These are phyloP conservation scores for Holacanthus passer DNA, from an alignment of 2,113 vertebrate genomes.

Conservation along the genomic window DNA sequence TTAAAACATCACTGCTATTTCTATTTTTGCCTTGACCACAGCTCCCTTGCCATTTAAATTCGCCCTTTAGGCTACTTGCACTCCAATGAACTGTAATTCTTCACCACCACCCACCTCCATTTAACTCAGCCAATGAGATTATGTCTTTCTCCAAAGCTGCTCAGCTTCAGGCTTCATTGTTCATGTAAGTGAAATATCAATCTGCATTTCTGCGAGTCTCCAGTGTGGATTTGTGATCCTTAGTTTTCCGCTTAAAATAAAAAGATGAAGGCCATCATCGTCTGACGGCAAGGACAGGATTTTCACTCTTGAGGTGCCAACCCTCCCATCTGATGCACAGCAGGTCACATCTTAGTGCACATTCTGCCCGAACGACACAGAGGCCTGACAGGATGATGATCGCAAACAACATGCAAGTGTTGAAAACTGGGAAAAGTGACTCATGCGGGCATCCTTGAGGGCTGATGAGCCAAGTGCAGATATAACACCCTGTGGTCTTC, in stretches of 20 bases:
- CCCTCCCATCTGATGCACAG: background rate
- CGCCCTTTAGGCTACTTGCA: background rate
- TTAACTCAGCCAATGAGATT: background rate
- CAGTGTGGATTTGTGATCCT: background rate
- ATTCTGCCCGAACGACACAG: conserved; percentile 4
- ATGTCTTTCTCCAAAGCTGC: background rate
- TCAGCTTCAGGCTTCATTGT: background rate
- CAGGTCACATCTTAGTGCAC: background rate
- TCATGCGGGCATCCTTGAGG: conserved; percentile 28
- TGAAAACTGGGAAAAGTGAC: background rate
- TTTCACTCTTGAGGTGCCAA: background rate
- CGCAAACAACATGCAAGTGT: conserved; percentile 14
- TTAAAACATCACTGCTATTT: background rate
- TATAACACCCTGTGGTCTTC: conserved; percentile 1
- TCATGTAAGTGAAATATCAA: no score
- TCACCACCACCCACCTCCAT: background rate
- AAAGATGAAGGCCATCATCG: background rate
- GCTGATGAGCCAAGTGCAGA: conserved; percentile 33
- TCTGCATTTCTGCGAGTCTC: background rate
- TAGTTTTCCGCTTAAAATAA: background rate
- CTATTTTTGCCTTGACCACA: conserved; percentile 1
- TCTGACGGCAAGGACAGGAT: background rate
- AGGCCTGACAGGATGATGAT: background rate
- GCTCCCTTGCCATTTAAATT: conserved; percentile 1
- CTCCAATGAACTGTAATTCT: background rate